Base-by-base conservation (phyloP, 2,113 vertebrate genomes). In the Brachypteracias leptosomus region DNA sequence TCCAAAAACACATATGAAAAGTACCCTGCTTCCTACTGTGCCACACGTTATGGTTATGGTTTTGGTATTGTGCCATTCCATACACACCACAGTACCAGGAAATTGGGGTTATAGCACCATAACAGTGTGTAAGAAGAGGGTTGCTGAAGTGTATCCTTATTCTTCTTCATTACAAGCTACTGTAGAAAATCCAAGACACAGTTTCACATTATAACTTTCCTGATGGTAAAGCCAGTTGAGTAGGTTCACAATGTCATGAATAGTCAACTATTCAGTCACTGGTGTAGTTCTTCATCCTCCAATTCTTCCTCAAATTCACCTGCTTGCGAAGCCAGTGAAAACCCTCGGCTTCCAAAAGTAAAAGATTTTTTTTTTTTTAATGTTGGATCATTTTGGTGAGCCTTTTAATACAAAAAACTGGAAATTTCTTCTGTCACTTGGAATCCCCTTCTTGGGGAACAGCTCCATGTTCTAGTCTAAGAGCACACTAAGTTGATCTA, bases 31-130 rank as follows among this genome's bases (percentile, higher is more conserved):
- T 44, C 44, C 47, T 83, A 38, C 28, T 0, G 0, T 66, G 35
- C 40, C 22, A 55, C 25, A 38, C 0, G n/a, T n/a, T n/a, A n/a
- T n/a, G n/a, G 0, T 38, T 3, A 7, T 40, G 31, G 36, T 26
- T 90, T 59, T 78, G 40, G 10, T 61, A 35, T n/a, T 70, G 16
- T 66, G 66, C 40, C 54, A 57, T 40, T 85, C 65, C 13, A 5
- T 42, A 19, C 11, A 52, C 35, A 35, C 20, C 22, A 33, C 66
- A 55, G 61, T 59, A 51, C 28, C 46, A 62, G 57, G 33, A 85
- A 93, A 82, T 7, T 14, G 16, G 42, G 8, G 25, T 68, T 73
- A 47, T 19, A 77, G 66, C 75, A 70, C 55, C 26, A 5, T 36
- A n/a, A 44, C 1, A 13, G 20, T 1, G 2, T 25, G 2, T 46